Conservation (phyloP, 2,113 vertebrate species). For the Halichoeres trimaculatus region DNA sequence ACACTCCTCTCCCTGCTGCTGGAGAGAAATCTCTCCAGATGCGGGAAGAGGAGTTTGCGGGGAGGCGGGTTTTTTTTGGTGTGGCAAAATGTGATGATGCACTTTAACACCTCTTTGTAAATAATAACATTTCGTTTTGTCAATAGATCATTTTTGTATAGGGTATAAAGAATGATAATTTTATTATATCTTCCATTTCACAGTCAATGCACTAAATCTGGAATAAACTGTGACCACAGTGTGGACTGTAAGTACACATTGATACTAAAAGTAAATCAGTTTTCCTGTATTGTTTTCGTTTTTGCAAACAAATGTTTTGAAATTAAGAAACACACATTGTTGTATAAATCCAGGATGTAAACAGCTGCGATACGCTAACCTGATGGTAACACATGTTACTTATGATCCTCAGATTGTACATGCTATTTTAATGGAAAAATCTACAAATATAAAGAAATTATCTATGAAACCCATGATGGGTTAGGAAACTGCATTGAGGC, state of each 20-base stretch:
- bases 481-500: slow-evolving; percentile 86
- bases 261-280: not conserved
- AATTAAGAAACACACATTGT: not conserved
- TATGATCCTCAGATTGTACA: slow-evolving; percentile 81
- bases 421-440: slow-evolving; percentile 83
- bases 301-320: not conserved
- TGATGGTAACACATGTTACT: not conserved
- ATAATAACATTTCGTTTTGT: no score
- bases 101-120: no score
- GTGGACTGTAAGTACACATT: slow-evolving; percentile 65
- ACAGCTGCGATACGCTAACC: not conserved
- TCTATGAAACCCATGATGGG: slow-evolving; percentile 90
- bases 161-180: no score
- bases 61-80: no score
- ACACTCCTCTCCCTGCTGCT: no score
- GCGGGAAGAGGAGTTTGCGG: no score
- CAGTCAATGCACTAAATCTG: slow-evolving; percentile 77
- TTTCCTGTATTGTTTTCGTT: not conserved
- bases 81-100: no score
- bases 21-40: no score
- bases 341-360: not conserved
- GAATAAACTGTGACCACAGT: slow-evolving; percentile 66
- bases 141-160: no score
- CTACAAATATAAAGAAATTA: slow-evolving; percentile 72
- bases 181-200: slow-evolving; percentile 13